Percentiles rank a stretch among this genome's conserved stretches.
phyloP scores from a whole-genome alignment of 1,140 invertebrate species.

The Drosophila obscura region DNA sequence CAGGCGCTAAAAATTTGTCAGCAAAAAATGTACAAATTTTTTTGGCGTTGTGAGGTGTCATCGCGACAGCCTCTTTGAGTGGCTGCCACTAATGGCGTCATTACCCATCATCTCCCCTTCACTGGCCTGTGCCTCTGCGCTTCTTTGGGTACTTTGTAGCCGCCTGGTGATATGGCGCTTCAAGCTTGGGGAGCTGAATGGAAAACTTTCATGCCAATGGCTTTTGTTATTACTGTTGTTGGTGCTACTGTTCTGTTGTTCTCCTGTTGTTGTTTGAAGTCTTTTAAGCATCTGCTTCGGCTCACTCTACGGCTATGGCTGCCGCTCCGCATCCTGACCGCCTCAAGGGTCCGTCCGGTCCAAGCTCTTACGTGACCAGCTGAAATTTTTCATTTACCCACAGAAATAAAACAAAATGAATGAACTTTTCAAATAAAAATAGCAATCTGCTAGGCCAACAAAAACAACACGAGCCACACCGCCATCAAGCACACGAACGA shows the following conservation, averaged over 20 bases:
- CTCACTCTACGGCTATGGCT: conserved; percentile 4
- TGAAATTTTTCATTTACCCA: conserved; percentile 70
- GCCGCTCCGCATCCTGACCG: conserved; percentile 13
- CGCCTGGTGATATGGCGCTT: conserved; percentile 43
- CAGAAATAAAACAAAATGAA: conserved; percentile 73
- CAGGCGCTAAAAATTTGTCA: conserved; percentile 40
- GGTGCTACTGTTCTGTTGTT: conserved; percentile 27
- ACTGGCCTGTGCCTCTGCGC: background rate
- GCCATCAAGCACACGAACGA: conserved; percentile 21
- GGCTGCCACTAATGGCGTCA: conserved; percentile 78
- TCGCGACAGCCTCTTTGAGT: conserved; percentile 56
- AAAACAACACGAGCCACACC: conserved; percentile 3
- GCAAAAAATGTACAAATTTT: conserved; percentile 30
- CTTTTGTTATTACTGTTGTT: conserved; percentile 64
- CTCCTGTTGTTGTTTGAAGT: conserved; percentile 55
- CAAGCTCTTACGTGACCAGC: conserved; percentile 69
- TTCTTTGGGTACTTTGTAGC: conserved; percentile 3
- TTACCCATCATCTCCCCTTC: conserved; percentile 57
- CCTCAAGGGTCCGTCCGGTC: conserved; percentile 23
- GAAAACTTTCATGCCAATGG: conserved; percentile 69
- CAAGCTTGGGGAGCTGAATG: conserved; percentile 55
- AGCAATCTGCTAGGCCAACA: conserved; percentile 53
- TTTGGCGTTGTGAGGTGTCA: conserved; percentile 50
- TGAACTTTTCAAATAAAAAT: conserved; percentile 80
- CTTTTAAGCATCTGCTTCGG: conserved; percentile 60